Percentiles rank a stretch among this genome's conserved stretches.
Conservation (phyloP, 2,888 invertebrate species). For the Masnerella sp. region DNA sequence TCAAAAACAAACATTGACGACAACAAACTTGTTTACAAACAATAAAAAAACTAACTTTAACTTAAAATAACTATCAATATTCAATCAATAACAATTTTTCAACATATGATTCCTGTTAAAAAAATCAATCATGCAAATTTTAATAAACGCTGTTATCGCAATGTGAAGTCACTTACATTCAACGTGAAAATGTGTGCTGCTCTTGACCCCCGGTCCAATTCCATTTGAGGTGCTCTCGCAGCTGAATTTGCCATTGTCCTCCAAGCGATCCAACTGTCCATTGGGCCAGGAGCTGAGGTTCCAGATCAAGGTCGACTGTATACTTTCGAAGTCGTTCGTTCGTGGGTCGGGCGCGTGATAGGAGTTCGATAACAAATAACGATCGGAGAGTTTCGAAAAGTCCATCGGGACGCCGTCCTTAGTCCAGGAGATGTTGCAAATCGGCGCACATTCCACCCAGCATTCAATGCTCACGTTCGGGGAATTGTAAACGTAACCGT, state of each 20-base stretch:
- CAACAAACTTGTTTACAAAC: no score
- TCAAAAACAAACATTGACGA: no score
- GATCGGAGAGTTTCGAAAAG: conserved; percentile 78
- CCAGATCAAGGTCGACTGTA: conserved; percentile 92
- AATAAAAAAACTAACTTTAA: no score
- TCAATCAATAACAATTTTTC: no score
- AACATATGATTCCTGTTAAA: no score
- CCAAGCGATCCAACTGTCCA: conserved; percentile 85
- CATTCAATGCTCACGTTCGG: conserved; percentile 85
- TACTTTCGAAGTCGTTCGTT: conserved; percentile 92
- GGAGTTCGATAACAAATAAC: conserved; percentile 84
- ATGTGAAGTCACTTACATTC: conserved; percentile 86
- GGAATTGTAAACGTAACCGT: conserved; percentile 88
- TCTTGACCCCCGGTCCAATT: conserved; percentile 89
- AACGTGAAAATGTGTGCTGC: conserved; percentile 90
- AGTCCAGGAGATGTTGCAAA: conserved; percentile 91
- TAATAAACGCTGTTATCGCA: no score
- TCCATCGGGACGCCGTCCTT: conserved; percentile 87
- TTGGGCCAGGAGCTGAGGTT: conserved; percentile 92
- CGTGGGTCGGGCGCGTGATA: conserved; percentile 85
- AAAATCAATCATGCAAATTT: not conserved
- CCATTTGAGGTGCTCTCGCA: conserved; percentile 88
- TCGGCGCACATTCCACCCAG: conserved; percentile 92
- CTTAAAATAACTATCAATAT: no score
- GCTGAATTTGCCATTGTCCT: conserved; percentile 87